Conservation (phyloP, 2,888 invertebrate genomes). For the Luperina nickerlii region DNA sequence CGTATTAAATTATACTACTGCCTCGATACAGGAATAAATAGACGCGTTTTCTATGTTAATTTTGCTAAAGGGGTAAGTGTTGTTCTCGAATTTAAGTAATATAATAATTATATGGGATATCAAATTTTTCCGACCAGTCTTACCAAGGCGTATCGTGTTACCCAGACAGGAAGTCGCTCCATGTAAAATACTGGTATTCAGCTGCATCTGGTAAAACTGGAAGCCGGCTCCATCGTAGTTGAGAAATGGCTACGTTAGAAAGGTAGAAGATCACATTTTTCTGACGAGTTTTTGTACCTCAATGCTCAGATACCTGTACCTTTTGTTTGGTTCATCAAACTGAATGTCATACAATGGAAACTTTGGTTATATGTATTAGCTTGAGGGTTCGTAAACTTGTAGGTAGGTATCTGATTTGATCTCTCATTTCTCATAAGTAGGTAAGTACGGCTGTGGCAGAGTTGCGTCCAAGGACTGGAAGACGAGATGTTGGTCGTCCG, state of each 20-base stretch:
- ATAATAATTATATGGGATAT: not conserved
- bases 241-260: not conserved
- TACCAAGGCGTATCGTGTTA: not conserved
- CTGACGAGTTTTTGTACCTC: not conserved
- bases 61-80: constrained; percentile 2
- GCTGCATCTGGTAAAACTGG: not conserved
- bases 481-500: no score
- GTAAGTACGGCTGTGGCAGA: not conserved
- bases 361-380: not conserved
- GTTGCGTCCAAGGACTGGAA: no score
- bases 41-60: not conserved
- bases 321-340: not conserved
- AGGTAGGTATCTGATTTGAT: not conserved
- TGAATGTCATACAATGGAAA: not conserved
- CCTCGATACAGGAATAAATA: not conserved
- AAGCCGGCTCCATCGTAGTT: not conserved
- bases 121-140: not conserved
- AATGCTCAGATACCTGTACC: not conserved
- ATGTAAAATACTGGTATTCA: not conserved
- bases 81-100: not conserved
- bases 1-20: constrained; percentile 12
- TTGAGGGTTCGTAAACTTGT: not conserved
- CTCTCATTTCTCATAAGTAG: not conserved
- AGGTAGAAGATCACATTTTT: not conserved
- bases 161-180: no score